Base-by-base conservation (phyloP, 2,888 invertebrate genomes). In the Cantharis rustica region DNA sequence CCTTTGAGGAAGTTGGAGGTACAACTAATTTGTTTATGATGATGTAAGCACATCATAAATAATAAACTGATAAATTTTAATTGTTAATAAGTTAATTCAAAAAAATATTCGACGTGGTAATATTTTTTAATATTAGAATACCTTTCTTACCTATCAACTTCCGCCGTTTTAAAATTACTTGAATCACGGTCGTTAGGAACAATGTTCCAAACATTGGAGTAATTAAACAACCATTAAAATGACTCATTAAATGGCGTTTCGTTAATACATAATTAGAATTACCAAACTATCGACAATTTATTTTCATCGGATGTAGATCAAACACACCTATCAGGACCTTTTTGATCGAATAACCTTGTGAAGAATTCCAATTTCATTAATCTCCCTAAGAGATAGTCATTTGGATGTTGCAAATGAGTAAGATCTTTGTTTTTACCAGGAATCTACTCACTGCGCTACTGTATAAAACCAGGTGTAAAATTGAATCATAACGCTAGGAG, bases 401-500 rank as follows among this genome's bases (percentile, higher is more conserved):
- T 7, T 47, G 5, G 47, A 47, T 47, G n/a, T n/a, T n/a, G 47
- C n/a, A 47, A 47, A 47, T 47, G 23, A 23, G 68, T 69, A 69
- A 13, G 20, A 68, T 68, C 68, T 68, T 47, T 61, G 11, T 31
- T 64, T 23, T 70, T 71, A 13, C 75, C 26, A 26, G 17, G 68
- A 75, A 75, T 16, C 16, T 13, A 23, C n/a, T 68, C 26, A 47
- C 47, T 47, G 47, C n/a, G 47, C n/a, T 47, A n/a, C 47, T n/a
- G n/a, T 31, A 5, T n/a, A 47, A 62, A 61, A 17, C 61, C 70
- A 73, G 70, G 76, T 73, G 70, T 71, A 71, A 66, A 70, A 69
- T 73, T 76, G 76, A 76, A 76, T 76, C 76, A 76, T 75, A 31
- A 66, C 72, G 10, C 62, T 15, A 70, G 70, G 76, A 73, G 73